These are phyloP conservation scores for Thamnaconus septentrionalis DNA, from an alignment of 2,113 vertebrate species.

Conservation along the genomic window DNA sequence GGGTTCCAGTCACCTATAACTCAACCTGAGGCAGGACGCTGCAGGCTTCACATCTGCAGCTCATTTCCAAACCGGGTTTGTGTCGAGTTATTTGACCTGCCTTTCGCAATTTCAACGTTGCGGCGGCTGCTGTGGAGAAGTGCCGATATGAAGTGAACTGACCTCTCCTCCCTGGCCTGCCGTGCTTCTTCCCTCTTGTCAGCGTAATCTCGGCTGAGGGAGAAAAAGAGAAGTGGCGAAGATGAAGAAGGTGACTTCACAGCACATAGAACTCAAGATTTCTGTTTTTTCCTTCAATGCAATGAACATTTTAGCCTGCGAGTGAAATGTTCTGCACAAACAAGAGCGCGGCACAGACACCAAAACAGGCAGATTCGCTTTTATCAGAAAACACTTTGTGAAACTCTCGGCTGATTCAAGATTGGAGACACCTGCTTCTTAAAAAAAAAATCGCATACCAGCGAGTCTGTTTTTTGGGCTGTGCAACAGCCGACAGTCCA, in stretches of 20 bases:
- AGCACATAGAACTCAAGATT: not conserved
- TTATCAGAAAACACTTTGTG: conserved; percentile 19
- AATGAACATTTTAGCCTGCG: not conserved
- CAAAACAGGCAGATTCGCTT: conserved; percentile 27
- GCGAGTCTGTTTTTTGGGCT: not conserved
- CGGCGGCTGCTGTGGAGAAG: not conserved
- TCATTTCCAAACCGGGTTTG: conserved; percentile 34
- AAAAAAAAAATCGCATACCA: not conserved
- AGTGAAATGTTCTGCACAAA: not conserved
- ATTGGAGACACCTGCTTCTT: conserved; percentile 9
- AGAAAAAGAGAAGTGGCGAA: conserved; percentile 3
- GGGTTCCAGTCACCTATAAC: conserved; percentile 45
- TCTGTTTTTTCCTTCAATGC: not conserved
- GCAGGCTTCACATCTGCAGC: conserved; percentile 51
- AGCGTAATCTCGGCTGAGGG: conserved; percentile 84
- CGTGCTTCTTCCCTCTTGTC: conserved; percentile 91
- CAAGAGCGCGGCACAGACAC: not conserved
- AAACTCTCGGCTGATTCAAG: conserved; percentile 13
- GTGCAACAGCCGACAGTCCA: not conserved
- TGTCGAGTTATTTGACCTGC: conserved; percentile 14
- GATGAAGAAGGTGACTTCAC: not conserved
- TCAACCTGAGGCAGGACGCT: conserved; percentile 34
- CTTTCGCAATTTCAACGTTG: conserved; percentile 13
- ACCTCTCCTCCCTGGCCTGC: conserved; percentile 95
- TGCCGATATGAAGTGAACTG: conserved; percentile 45